Conservation (phyloP, 2,888 invertebrate genomes). For the Dromius quadrimaculatus region DNA sequence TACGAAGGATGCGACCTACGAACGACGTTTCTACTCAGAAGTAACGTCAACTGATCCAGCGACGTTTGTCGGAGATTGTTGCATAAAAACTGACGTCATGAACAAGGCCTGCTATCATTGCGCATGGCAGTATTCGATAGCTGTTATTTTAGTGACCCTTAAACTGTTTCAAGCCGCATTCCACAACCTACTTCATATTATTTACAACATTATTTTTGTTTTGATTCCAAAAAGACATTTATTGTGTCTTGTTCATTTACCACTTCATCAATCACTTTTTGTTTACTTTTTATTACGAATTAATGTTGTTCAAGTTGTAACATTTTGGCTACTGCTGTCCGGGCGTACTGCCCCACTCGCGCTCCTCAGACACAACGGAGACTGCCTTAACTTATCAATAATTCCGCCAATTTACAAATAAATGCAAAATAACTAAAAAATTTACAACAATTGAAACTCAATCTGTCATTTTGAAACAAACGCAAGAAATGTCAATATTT, state of each 20-base stretch:
- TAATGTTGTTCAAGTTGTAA: no score
- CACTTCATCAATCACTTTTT: no score
- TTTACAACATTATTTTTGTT: neutral
- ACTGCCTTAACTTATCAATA: conserved; percentile 19
- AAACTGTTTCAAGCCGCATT: conserved; percentile 27
- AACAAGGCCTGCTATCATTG: conserved; percentile 29
- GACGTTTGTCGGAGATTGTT: conserved; percentile 39
- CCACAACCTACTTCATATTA: neutral
- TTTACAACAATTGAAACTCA: neutral
- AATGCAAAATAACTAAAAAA: conserved; percentile 3
- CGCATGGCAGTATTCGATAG: conserved; percentile 51
- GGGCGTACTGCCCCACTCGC: neutral
- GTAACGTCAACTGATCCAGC: conserved; percentile 30
- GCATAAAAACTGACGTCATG: conserved; percentile 35
- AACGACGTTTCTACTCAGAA: conserved; percentile 52
- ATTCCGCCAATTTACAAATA: conserved; percentile 22
- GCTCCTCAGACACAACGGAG: conserved; percentile 37
- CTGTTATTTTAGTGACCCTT: conserved; percentile 48
- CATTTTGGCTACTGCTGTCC: conserved; percentile 39
- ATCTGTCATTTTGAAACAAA: conserved; percentile 11
- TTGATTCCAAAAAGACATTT: no score
- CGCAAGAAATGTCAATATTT: neutral
- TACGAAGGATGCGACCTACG: conserved; percentile 60
- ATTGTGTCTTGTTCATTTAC: no score
- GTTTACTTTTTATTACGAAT: no score